Evolutionary conservation across 2,888 invertebrate species (phyloP).

Genomic region (Stenotaenia linearis): DNA sequence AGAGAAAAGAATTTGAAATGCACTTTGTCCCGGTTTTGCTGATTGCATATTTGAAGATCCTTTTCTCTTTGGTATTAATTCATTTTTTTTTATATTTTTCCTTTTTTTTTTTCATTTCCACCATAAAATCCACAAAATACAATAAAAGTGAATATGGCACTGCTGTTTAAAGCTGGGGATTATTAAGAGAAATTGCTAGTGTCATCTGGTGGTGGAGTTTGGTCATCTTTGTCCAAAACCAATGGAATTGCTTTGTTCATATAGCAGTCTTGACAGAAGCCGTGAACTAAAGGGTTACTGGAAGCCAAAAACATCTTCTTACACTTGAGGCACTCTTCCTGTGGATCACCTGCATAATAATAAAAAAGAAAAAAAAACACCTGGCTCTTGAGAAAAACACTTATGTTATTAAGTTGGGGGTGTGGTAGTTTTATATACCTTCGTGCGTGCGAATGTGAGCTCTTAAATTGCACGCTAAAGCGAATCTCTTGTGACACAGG

Average conservation of each 20-base stretch:
- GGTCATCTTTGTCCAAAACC: slow-evolving; percentile 33
- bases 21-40: background rate
- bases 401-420: slow-evolving; percentile 2
- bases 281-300: slow-evolving; percentile 35
- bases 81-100: background rate
- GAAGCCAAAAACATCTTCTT: slow-evolving; percentile 53
- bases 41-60: background rate
- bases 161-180: background rate
- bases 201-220: background rate
- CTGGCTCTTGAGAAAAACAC: background rate
- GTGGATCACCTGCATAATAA: slow-evolving; percentile 53
- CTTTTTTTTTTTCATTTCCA: background rate
- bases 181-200: background rate
- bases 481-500: slow-evolving; percentile 65
- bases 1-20: background rate
- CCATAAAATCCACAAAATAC: background rate
- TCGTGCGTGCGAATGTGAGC: slow-evolving; percentile 70
- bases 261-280: slow-evolving; percentile 36
- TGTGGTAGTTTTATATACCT: slow-evolving; percentile 49
- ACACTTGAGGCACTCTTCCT: slow-evolving; percentile 57
- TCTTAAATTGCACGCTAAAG: slow-evolving; percentile 64
- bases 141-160: background rate
- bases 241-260: slow-evolving; percentile 36
- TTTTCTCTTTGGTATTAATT: background rate
- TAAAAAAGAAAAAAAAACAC: background rate